Base-by-base conservation (phyloP, 2,797 vertebrate genomes). In the Macropus fuliginosus region DNA sequence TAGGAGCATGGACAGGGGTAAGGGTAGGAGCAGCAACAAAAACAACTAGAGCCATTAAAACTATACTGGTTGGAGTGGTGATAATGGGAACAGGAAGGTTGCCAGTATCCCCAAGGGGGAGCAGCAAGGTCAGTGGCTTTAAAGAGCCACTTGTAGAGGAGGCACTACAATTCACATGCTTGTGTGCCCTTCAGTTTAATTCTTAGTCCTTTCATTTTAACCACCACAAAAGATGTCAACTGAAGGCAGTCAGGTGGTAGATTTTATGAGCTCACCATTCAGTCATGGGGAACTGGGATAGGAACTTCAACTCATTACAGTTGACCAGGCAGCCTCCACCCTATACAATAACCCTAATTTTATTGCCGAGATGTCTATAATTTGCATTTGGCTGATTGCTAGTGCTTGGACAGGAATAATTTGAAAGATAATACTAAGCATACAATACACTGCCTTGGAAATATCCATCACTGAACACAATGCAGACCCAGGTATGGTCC, bases 371-470 rank as follows among this genome's bases (percentile, higher is more conserved):
- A 90, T 81, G 55, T 8, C 91, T 81, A 55, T 92, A 31, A 54
- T 74, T 66, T 92, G 54, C 56, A 46, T 91, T 57, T 92, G 52
- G 52, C 52, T 29, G 27, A 28, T 31, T n/a, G 55, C 50, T 46
- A 50, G 50, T 56, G 90, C 56, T 93, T 94, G 50, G 91, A 66
- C 55, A 40, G 55, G 54, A 27, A 92, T 94, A 92, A 92, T 74
- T 31, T 46, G 46, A 94, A 56, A 66, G 6, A 50, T 81, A n/a
- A 0, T 11, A 24, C 55, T 46, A n/a, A 50, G 3, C 74, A 92
- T 24, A 55, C 54, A 8, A 0, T 91, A n/a, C 0, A 11, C 54
- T 62, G 90, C 9, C 74, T 90, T 46, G 28, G 55, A 5, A 54
- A 87, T 93, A 27, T 46, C 93, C 54, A 34, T 55, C 54, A 10